These are phyloP conservation scores for Lanius ludovicianus DNA, from an alignment of 2,113 vertebrate species.

Conservation along the genomic window DNA sequence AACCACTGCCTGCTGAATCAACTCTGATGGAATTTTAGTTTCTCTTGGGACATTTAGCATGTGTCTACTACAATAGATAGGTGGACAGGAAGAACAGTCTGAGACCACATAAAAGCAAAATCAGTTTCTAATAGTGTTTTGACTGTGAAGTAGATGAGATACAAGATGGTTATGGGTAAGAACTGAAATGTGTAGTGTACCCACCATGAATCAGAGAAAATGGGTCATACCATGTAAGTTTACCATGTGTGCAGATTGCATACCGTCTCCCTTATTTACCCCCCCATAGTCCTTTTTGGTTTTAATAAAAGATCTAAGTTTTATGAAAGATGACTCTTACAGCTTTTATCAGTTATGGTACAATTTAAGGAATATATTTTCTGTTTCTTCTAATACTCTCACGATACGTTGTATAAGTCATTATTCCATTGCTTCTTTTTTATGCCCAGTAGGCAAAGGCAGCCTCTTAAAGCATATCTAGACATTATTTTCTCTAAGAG, in stretches of 20 bases:
- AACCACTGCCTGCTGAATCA: background rate
- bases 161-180: slow-evolving; percentile 18
- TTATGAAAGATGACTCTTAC: background rate
- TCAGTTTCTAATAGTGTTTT: slow-evolving; percentile 16
- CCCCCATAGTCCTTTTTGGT: background rate
- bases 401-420: background rate
- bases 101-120: slow-evolving; percentile 41
- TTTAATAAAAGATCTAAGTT: slow-evolving; percentile 27
- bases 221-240: background rate
- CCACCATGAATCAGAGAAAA: slow-evolving; percentile 15
- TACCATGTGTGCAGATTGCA: slow-evolving; percentile 19
- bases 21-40: background rate
- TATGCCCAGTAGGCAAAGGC: background rate
- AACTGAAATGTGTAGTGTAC: background rate
- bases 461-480: background rate
- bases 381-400: background rate
- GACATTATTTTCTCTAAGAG: background rate
- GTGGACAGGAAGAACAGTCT: slow-evolving; percentile 17
- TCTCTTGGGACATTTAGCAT: background rate
- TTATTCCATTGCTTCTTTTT: background rate
- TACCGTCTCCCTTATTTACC: background rate
- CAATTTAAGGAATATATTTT: background rate
- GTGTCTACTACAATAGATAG: background rate
- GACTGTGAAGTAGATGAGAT: slow-evolving; percentile 45
- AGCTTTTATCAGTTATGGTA: slow-evolving; percentile 32